These are phyloP conservation scores for Atherix ibis DNA, from an alignment of 2,888 invertebrate genomes.

Conservation along the genomic window DNA sequence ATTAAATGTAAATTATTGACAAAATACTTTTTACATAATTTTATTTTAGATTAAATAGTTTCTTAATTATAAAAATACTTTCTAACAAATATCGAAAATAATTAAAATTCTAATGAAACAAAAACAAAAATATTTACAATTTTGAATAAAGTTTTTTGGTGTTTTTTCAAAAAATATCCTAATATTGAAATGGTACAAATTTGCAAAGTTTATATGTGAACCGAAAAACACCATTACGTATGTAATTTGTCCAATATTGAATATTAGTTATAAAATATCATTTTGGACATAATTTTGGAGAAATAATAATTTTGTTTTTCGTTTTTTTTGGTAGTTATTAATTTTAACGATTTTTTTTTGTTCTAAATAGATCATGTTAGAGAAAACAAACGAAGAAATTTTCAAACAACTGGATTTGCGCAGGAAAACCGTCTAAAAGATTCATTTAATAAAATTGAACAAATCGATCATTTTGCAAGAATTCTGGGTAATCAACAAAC, in stretches of 20 bases:
- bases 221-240: no score
- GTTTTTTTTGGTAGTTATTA: background rate
- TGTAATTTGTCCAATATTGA: no score
- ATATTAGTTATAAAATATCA: no score
- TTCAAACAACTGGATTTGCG: constrained; percentile 24
- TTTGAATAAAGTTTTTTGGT: no score
- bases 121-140: constrained; percentile 12
- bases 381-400: constrained; percentile 21
- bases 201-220: no score
- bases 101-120: background rate
- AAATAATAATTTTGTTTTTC: no score
- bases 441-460: constrained; percentile 22
- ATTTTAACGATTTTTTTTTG: background rate
- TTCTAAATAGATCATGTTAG: constrained; percentile 11
- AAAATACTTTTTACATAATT: background rate
- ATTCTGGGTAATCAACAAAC: constrained; percentile 21
- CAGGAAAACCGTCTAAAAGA: constrained; percentile 15
- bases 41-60: no score
- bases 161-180: no score
- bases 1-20: constrained; percentile 26
- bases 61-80: constrained; percentile 7
- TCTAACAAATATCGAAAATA: constrained; percentile 3
- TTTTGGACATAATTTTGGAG: no score
- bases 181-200: no score
- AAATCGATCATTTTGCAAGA: constrained; percentile 23